Percentiles rank a stretch among this genome's conserved stretches.
These are phyloP conservation scores for Apogon talboti DNA, from an alignment of 2,797 vertebrate species.

Conservation along the genomic window DNA sequence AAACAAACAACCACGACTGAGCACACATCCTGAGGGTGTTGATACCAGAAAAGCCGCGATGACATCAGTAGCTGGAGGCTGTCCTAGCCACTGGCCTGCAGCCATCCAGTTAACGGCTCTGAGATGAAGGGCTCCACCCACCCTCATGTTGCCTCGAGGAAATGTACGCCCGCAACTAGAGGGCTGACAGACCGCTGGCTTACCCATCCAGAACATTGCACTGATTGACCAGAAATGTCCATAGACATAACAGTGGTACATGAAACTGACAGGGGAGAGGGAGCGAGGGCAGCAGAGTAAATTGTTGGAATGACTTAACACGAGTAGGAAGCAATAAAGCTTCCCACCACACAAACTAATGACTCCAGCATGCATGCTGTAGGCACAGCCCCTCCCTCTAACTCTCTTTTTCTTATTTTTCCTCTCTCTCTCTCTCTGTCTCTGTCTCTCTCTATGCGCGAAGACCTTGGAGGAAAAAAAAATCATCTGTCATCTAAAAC, in stretches of 20 bases:
- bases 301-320: conserved; percentile 77
- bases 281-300: conserved; percentile 56
- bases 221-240: conserved; percentile 67
- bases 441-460: conserved; percentile 8
- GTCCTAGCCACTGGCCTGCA: conserved; percentile 57
- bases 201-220: conserved; percentile 67
- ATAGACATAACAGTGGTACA: conserved; percentile 53
- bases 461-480: conserved; percentile 43
- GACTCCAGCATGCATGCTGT: conserved; percentile 67
- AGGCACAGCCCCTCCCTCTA: conserved; percentile 19
- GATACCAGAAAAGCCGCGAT: conserved; percentile 65
- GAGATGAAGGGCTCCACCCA: conserved; percentile 55
- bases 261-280: conserved; percentile 56
- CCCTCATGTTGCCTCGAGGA: conserved; percentile 49
- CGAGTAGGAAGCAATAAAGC: conserved; percentile 73
- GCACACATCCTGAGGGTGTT: conserved; percentile 61
- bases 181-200: conserved; percentile 66
- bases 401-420: not conserved
- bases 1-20: conserved; percentile 51
- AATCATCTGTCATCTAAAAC: conserved; percentile 25
- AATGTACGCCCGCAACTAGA: conserved; percentile 26
- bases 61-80: conserved; percentile 73
- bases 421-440: too few relatives aligned
- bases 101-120: conserved; percentile 51
- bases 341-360: conserved; percentile 71